Evolutionary conservation across 2,113 vertebrate species (phyloP).

Genomic region (Origma solitaria): DNA sequence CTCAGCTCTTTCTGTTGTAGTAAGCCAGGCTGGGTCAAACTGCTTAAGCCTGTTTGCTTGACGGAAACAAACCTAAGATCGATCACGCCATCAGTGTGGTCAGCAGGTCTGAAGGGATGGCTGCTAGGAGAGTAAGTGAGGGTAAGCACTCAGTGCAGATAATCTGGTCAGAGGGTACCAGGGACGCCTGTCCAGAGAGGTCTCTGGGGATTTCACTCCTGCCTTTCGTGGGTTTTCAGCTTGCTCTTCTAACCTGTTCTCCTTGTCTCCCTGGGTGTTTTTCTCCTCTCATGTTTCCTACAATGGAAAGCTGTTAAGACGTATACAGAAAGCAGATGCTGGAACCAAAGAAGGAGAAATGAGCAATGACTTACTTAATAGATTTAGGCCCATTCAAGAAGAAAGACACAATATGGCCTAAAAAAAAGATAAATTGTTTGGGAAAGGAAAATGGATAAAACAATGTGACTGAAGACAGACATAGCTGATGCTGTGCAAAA

Average conservation of each 20-base stretch:
- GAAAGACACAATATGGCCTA: not conserved
- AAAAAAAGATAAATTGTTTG: not conserved
- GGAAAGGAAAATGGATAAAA: not conserved
- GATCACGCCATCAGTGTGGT: not conserved
- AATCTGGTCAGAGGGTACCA: not conserved
- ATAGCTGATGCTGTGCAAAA: not conserved
- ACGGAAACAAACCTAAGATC: not conserved
- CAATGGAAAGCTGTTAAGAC: not conserved
- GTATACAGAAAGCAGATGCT: slow-evolving; percentile 5
- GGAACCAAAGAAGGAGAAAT: slow-evolving; percentile 23
- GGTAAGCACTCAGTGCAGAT: not conserved
- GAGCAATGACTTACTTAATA: not conserved
- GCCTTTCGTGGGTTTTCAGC: not conserved
- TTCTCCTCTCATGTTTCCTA: not conserved
- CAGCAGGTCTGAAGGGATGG: not conserved
- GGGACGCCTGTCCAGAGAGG: not conserved
- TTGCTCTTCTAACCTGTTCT: slow-evolving; percentile 3
- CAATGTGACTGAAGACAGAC: not conserved
- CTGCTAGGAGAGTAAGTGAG: not conserved
- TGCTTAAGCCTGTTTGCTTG: not conserved
- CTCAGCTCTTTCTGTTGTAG: not conserved
- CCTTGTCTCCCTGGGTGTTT: not conserved
- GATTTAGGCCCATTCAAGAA: not conserved
- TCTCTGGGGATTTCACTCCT: not conserved
- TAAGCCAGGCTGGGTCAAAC: not conserved